Evolutionary conservation across 2,888 invertebrate species (phyloP).

Genomic region (Drosophila picticornis): DNA sequence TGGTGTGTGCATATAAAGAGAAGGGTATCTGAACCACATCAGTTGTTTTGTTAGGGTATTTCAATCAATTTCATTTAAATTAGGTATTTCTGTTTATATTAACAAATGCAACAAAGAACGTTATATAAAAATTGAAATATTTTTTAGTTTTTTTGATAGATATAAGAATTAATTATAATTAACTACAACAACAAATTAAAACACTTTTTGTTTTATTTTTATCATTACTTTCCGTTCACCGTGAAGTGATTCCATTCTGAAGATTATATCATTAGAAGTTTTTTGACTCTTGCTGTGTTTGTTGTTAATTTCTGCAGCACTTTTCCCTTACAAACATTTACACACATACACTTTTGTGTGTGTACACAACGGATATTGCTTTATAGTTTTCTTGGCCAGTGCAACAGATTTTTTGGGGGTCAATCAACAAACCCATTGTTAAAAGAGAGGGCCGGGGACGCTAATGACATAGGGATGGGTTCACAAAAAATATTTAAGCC

Average conservation of each 20-base stretch:
- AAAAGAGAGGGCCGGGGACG: background rate
- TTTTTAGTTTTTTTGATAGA: background rate
- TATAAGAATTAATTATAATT: too few species aligned
- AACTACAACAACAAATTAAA: background rate
- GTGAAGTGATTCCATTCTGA: too few species aligned
- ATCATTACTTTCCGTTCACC: background rate
- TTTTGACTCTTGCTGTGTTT: background rate
- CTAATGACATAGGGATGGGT: background rate
- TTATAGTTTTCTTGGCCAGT: conserved; percentile 32
- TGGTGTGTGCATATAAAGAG: background rate
- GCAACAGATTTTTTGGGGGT: conserved; percentile 18
- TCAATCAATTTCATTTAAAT: background rate
- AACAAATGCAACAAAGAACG: background rate
- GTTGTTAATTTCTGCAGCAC: conserved; percentile 11
- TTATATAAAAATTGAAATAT: background rate
- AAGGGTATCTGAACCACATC: background rate
- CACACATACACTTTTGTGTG: background rate
- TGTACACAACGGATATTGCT: conserved; percentile 22
- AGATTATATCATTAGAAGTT: conserved; percentile 2
- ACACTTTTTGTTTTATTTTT: too few species aligned
- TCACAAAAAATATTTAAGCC: background rate
- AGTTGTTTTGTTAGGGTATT: background rate
- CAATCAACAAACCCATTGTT: background rate
- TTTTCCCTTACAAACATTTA: conserved; percentile 2
- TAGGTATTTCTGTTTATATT: background rate